These are phyloP conservation scores for Temnothorax curvispinosus DNA, from an alignment of 1,140 invertebrate genomes.

Conservation along the genomic window DNA sequence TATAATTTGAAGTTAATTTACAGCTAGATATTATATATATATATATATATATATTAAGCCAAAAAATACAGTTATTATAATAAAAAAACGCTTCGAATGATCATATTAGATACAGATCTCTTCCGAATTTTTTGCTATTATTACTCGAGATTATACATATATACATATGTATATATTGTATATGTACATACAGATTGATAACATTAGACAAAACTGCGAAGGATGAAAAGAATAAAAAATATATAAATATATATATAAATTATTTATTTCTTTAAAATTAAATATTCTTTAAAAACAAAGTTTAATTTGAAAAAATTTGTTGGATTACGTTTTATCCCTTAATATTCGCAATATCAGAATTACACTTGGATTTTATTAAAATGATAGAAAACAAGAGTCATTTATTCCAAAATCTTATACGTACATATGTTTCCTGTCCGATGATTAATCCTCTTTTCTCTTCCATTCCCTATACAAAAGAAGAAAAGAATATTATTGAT, in stretches of 20 bases:
- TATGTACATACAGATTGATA: not conserved
- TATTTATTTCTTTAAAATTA: not conserved
- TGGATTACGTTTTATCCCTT: not conserved
- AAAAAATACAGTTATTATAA: not conserved
- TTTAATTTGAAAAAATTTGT: not conserved
- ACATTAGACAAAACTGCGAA: not conserved
- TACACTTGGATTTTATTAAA: constrained; percentile 3
- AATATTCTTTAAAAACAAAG: not conserved
- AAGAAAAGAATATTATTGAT: not conserved
- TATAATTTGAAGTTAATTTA: not conserved
- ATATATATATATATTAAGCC: not conserved
- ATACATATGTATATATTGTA: too few species aligned
- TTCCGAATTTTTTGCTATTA: not conserved
- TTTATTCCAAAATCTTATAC: not conserved
- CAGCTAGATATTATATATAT: not conserved
- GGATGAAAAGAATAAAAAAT: not conserved
- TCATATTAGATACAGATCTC: not conserved
- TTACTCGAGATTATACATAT: not conserved
- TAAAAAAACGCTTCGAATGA: not conserved
- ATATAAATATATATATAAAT: too few species aligned
- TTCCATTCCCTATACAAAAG: not conserved
- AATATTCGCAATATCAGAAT: not conserved
- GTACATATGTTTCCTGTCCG: not conserved
- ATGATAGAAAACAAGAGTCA: not conserved
- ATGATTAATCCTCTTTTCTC: not conserved